Conservation (phyloP, 1,140 invertebrate genomes). For the Brachionus rubens region DNA sequence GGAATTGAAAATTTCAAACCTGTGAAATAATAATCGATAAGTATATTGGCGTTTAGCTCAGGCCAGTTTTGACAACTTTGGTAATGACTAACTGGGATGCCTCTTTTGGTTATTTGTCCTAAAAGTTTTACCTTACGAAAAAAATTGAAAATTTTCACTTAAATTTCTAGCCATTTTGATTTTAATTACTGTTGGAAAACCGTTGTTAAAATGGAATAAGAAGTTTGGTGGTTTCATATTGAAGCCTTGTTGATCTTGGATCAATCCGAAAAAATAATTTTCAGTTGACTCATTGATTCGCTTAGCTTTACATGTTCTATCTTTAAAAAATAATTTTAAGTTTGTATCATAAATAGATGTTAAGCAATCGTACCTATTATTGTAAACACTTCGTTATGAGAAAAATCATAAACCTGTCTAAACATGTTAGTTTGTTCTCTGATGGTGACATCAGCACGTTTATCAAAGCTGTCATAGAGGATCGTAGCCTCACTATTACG, state of each 20-base stretch:
- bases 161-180: too few relatives aligned
- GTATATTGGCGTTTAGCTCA: not conserved
- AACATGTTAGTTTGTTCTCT: not conserved
- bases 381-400: constrained; percentile 7
- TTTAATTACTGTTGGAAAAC: constrained; percentile 13
- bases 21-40: constrained; percentile 38
- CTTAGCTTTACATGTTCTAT: not conserved
- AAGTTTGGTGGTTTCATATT: constrained; percentile 43
- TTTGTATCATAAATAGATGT: not conserved
- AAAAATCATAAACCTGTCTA: not conserved
- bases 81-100: constrained; percentile 31
- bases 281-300: not conserved
- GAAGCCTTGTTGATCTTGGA: not conserved
- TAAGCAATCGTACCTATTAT: not conserved
- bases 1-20: too few relatives aligned
- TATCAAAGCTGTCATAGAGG: constrained; percentile 27
- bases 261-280: constrained; percentile 29
- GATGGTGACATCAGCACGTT: constrained; percentile 7
- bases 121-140: too few relatives aligned
- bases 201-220: constrained; percentile 40
- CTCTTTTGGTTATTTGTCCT: not conserved
- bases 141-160: too few relatives aligned
- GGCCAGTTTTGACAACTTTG: constrained; percentile 33
- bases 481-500: not conserved
- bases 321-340: not conserved